These are phyloP conservation scores for Caenorhabditis angaria DNA, from an alignment of 2,888 invertebrate genomes.

Conservation along the genomic window DNA sequence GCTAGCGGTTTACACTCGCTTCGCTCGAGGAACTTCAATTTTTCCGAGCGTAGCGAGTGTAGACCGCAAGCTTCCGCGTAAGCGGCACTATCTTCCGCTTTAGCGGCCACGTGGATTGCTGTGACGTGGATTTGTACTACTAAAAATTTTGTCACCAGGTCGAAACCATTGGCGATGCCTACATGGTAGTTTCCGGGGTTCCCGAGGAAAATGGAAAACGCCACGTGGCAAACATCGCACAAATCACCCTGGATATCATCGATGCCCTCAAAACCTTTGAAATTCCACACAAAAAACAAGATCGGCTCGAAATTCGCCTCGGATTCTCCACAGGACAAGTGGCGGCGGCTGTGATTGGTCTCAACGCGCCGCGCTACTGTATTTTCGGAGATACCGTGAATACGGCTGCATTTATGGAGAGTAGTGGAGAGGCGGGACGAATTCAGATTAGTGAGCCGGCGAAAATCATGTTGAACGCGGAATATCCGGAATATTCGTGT, in stretches of 20 bases:
- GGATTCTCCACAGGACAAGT: conserved; percentile 55
- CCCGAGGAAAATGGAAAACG: conserved; percentile 56
- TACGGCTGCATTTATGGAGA: conserved; percentile 54
- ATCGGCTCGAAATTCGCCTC: conserved; percentile 41
- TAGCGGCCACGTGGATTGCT: not conserved
- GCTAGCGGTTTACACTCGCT: too few relatives aligned
- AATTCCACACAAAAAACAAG: conserved; percentile 44
- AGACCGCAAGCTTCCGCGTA: too few relatives aligned
- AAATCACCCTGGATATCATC: conserved; percentile 44
- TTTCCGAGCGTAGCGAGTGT: too few relatives aligned
- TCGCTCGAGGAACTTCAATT: too few relatives aligned
- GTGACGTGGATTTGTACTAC: too few relatives aligned
- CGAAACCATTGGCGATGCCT: conserved; percentile 62
- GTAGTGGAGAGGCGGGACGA: conserved; percentile 42
- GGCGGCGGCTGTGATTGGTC: conserved; percentile 53
- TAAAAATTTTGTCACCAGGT: too few relatives aligned
- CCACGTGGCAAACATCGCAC: conserved; percentile 51
- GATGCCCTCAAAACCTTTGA: conserved; percentile 40
- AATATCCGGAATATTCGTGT: conserved; percentile 49
- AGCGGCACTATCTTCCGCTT: not conserved
- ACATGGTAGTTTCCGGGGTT: conserved; percentile 59
- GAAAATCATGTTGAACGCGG: conserved; percentile 27
- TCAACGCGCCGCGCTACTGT: conserved; percentile 55
- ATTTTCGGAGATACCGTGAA: conserved; percentile 62
- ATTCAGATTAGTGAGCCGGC: conserved; percentile 50